These are phyloP conservation scores for Rhizoglyphus robini DNA, from an alignment of 1,140 invertebrate genomes.

Conservation along the genomic window DNA sequence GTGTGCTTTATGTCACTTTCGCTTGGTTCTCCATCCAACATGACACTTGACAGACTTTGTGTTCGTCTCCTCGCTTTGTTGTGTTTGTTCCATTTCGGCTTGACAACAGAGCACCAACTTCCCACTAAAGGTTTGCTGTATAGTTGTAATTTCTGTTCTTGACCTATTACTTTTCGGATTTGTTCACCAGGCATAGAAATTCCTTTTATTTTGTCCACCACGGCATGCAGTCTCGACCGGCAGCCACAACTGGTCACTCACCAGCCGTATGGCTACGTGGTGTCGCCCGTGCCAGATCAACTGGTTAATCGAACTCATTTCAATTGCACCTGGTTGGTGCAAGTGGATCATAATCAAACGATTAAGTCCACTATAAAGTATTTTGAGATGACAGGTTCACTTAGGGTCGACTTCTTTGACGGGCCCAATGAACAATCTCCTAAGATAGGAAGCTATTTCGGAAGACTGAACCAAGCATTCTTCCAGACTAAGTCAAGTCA, in stretches of 20 bases:
- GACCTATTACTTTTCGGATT: no score
- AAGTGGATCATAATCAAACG: not conserved
- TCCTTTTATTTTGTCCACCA: no score
- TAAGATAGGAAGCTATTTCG: not conserved
- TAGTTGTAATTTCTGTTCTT: no score
- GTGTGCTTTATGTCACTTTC: no score
- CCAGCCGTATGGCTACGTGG: not conserved
- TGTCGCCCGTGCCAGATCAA: not conserved
- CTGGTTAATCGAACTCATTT: not conserved
- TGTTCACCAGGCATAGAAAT: no score
- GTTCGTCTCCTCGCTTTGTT: no score
- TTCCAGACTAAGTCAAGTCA: not conserved
- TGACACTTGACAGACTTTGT: no score
- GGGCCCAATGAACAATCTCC: not conserved
- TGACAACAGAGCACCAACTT: no score
- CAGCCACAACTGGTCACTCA: not conserved
- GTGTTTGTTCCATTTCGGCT: no score
- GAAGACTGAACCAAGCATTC: not conserved
- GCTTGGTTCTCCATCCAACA: no score
- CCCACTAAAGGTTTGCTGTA: no score
- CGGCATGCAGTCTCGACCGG: not conserved
- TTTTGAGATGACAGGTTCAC: not conserved
- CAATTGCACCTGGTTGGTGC: conserved; percentile 1
- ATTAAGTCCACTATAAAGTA: not conserved
- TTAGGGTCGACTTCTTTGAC: not conserved